phyloP scores from a whole-genome alignment of 2,888 invertebrate species.

The Abscondita cerata region DNA sequence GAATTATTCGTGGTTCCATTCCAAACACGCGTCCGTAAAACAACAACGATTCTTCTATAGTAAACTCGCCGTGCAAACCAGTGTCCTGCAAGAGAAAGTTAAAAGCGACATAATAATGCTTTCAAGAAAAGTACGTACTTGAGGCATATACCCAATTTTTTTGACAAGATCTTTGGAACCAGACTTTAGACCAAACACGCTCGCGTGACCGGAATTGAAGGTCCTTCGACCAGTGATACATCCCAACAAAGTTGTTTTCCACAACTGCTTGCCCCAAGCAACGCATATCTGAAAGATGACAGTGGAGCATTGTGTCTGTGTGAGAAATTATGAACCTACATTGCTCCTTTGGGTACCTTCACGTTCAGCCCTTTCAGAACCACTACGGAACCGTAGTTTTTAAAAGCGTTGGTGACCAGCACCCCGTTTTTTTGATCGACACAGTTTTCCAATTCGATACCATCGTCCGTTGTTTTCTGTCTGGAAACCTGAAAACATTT shows the following conservation, averaged over 20 bases:
- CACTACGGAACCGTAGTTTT: background rate
- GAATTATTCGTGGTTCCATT: constrained; percentile 51
- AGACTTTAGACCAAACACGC: background rate
- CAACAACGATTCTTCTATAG: constrained; percentile 40
- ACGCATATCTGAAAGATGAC: background rate
- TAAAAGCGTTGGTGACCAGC: background rate
- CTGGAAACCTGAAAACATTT: too few species aligned
- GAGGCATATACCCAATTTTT: constrained; percentile 4
- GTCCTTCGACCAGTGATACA: background rate
- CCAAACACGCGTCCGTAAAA: constrained; percentile 54
- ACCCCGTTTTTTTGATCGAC: background rate
- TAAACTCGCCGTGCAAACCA: constrained; percentile 58
- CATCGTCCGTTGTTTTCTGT: too few species aligned
- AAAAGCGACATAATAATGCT: background rate
- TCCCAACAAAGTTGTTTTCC: constrained; percentile 2
- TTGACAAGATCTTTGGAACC: background rate
- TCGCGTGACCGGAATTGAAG: background rate
- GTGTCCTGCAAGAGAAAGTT: constrained; percentile 50
- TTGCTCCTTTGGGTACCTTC: background rate
- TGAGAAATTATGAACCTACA: background rate
- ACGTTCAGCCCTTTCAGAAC: background rate
- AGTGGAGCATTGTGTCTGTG: background rate
- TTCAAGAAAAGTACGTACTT: background rate
- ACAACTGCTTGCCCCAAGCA: constrained; percentile 6
- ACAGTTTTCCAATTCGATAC: too few species aligned